phyloP scores from a whole-genome alignment of 1,140 invertebrate species.

The Gonatopus flavifemur region DNA sequence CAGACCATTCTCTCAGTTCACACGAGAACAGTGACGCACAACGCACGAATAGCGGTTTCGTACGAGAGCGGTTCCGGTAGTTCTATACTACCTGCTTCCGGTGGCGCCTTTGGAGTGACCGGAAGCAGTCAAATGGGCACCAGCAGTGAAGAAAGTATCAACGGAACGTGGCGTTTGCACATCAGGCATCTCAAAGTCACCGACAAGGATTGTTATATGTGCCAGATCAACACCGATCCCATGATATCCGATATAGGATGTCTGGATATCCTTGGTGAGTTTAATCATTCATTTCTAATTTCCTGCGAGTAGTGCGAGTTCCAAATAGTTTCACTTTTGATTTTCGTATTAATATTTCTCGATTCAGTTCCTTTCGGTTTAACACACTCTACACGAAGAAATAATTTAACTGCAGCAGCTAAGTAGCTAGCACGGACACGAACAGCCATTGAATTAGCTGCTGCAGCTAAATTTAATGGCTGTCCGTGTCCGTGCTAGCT shows the following conservation, averaged over 20 bases:
- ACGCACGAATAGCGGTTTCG: slow-evolving; percentile 75
- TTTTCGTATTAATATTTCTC: no score
- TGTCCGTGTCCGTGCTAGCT: no score
- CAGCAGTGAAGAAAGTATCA: slow-evolving; percentile 63
- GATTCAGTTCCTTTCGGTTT: no score
- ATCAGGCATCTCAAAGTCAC: slow-evolving; percentile 65
- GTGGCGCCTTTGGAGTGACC: slow-evolving; percentile 53
- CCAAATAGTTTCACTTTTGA: no score
- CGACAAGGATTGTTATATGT: slow-evolving; percentile 69
- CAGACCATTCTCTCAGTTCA: slow-evolving; percentile 86
- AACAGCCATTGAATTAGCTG: no score
- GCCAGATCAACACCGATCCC: slow-evolving; percentile 71
- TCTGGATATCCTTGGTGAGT: slow-evolving; percentile 72
- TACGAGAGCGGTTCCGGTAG: slow-evolving; percentile 76
- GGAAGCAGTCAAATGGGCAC: slow-evolving; percentile 66
- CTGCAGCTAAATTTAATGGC: no score
- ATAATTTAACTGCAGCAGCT: no score
- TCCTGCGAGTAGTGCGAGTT: no score
- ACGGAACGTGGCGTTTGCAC: slow-evolving; percentile 68
- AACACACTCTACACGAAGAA: no score
- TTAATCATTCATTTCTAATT: no score
- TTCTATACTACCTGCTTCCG: slow-evolving; percentile 62
- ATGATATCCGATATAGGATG: slow-evolving; percentile 71
- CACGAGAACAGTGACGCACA: slow-evolving; percentile 85
- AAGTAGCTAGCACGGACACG: no score